These are phyloP conservation scores for Hoplostethus mediterraneus DNA, from an alignment of 2,797 vertebrate genomes.

Conservation along the genomic window DNA sequence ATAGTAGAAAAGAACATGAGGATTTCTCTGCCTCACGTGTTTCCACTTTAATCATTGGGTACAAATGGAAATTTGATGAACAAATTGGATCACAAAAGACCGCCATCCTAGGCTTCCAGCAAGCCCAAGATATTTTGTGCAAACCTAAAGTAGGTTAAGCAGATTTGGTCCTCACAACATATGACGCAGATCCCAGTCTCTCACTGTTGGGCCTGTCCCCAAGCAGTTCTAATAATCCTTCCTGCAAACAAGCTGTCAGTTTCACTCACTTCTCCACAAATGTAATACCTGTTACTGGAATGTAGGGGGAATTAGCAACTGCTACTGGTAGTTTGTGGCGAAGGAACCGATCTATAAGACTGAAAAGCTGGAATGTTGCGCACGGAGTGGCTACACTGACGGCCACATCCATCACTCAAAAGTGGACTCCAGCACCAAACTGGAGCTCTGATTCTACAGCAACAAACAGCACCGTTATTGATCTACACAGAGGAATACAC, in stretches of 20 bases:
- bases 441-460: not conserved
- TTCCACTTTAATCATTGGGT: slow-evolving; percentile 52
- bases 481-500: not conserved
- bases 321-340: slow-evolving; percentile 42
- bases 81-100: slow-evolving; percentile 47
- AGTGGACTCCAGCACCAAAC: not conserved
- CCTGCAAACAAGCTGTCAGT: slow-evolving; percentile 77
- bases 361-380: slow-evolving; percentile 46
- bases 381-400: slow-evolving; percentile 3
- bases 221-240: slow-evolving; percentile 80
- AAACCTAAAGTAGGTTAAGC: slow-evolving; percentile 84
- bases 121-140: slow-evolving; percentile 71
- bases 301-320: slow-evolving; percentile 66
- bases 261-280: slow-evolving; percentile 68
- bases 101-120: slow-evolving; percentile 56
- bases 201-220: slow-evolving; percentile 73
- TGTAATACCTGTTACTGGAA: slow-evolving; percentile 77
- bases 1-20: not conserved
- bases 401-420: slow-evolving; percentile 22
- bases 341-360: slow-evolving; percentile 33
- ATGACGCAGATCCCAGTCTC: slow-evolving; percentile 79
- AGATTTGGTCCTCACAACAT: slow-evolving; percentile 84
- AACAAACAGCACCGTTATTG: not conserved
- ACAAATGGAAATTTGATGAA: slow-evolving; percentile 60
- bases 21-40: slow-evolving; percentile 24